These are phyloP conservation scores for Anguilla japonica DNA, from an alignment of 2,113 vertebrate species.

Conservation along the genomic window DNA sequence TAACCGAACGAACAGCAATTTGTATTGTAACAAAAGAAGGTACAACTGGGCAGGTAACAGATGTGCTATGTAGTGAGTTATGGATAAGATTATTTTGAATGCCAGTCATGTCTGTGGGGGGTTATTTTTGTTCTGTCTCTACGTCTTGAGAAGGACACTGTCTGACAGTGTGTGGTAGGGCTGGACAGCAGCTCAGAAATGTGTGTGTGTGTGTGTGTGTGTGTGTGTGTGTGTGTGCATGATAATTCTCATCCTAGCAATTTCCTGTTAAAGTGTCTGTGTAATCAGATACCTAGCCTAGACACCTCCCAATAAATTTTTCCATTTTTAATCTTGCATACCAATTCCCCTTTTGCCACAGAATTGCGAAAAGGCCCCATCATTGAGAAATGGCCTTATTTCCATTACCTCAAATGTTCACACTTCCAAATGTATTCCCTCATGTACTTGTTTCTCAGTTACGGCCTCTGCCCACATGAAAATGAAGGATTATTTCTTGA, in stretches of 20 bases:
- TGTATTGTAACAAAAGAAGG: too few species aligned
- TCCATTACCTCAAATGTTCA: background rate
- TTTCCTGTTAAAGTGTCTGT: background rate
- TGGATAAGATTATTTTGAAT: too few species aligned
- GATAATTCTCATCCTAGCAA: background rate
- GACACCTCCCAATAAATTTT: background rate
- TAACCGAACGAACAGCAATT: too few species aligned
- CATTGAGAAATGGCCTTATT: background rate
- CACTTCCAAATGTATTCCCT: background rate
- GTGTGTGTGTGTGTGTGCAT: background rate
- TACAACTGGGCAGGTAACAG: too few species aligned
- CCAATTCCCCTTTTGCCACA: background rate
- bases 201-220: too few species aligned
- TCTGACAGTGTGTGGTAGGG: background rate
- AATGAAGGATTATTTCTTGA: background rate
- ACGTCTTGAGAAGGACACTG: background rate
- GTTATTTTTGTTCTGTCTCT: background rate
- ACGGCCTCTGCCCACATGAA: background rate
- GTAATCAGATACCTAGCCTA: background rate
- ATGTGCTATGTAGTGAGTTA: too few species aligned
- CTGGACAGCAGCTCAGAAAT: too few species aligned
- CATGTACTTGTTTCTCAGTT: background rate
- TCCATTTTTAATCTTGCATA: background rate
- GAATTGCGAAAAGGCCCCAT: background rate
- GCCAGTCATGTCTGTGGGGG: background rate